Percentiles rank a stretch among this genome's conserved stretches.
Conservation (phyloP, 2,797 vertebrate genomes). For the Ctenopoma multispine region DNA sequence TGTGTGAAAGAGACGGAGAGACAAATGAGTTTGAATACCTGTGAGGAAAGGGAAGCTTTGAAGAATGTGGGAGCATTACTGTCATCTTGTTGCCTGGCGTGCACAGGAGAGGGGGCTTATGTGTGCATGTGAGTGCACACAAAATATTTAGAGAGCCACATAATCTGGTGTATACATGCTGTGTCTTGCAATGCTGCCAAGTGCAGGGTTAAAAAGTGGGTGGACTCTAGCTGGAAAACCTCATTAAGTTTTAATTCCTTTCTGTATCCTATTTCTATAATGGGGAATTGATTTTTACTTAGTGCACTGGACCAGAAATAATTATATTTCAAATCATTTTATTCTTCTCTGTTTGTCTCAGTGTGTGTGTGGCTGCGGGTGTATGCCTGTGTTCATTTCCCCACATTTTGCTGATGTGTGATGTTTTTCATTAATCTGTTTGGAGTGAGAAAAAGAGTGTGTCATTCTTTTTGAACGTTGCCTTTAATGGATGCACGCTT, state of each 20-base stretch:
- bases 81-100: constrained; percentile 51
- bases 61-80: constrained; percentile 64
- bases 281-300: constrained; percentile 86
- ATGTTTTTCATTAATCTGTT: constrained; percentile 65
- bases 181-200: constrained; percentile 38
- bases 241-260: constrained; percentile 88
- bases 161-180: constrained; percentile 24
- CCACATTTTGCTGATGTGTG: constrained; percentile 46
- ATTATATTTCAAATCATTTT: constrained; percentile 84
- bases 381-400: constrained; percentile 33
- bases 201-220: constrained; percentile 67
- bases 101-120: constrained; percentile 33
- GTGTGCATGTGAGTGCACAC: neutral
- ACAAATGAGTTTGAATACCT: constrained; percentile 68
- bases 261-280: constrained; percentile 86
- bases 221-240: constrained; percentile 80
- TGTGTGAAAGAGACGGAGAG: constrained; percentile 13
- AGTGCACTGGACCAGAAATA: constrained; percentile 83
- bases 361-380: constrained; percentile 13
- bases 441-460: constrained; percentile 43
- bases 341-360: constrained; percentile 71
- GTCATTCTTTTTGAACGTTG: constrained; percentile 50
- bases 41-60: constrained; percentile 53
- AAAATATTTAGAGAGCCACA: constrained; percentile 31
- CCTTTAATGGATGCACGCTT: constrained; percentile 44